These are phyloP conservation scores for Megalops atlanticus DNA, from an alignment of 2,113 vertebrate species.

Conservation along the genomic window DNA sequence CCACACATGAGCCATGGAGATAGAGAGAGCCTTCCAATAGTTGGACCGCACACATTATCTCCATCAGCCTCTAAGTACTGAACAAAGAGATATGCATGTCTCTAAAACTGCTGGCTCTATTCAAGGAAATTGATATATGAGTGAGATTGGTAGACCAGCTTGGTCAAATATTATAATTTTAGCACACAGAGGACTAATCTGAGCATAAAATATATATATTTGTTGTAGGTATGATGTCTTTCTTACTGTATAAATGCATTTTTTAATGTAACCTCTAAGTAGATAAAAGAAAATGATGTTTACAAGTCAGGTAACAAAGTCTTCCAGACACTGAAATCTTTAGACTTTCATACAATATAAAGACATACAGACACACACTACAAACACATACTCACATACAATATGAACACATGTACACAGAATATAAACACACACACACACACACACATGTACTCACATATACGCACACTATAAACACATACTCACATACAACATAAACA, in stretches of 20 bases:
- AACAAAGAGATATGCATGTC: conserved; percentile 11
- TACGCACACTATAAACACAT: neutral
- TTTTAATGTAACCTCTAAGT: conserved; percentile 6
- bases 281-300: conserved; percentile 11
- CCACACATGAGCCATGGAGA: neutral
- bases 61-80: neutral
- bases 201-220: neutral
- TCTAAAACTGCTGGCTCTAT: conserved; percentile 21
- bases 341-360: no score
- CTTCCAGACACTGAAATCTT: conserved; percentile 11
- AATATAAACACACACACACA: neutral
- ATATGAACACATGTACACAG: no score
- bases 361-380: no score
- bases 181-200: neutral
- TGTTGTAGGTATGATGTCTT: neutral
- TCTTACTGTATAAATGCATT: conserved; percentile 11
- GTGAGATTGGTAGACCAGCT: neutral
- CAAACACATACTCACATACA: no score
- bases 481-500: no score
- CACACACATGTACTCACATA: neutral
- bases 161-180: neutral
- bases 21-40: neutral
- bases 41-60: neutral
- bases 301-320: neutral
- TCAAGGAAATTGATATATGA: neutral